Evolutionary conservation across 2,888 invertebrate species (phyloP), one percentile per base, ranked within the genome.

Genomic region (Drosophila maculinotata): DNA sequence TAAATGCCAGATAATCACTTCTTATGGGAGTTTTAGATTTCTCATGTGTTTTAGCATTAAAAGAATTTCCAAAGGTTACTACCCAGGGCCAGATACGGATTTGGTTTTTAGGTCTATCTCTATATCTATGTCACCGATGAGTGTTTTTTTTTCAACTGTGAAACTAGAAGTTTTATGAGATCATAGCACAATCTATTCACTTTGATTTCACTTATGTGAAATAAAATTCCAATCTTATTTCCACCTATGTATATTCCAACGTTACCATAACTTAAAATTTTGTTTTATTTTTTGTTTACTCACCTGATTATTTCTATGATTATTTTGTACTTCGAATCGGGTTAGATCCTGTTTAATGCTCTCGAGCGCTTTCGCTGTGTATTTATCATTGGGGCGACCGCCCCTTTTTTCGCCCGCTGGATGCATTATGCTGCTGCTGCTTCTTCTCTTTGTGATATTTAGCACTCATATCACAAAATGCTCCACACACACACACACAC

Each of bases 341-440:
- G 90, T 91, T 73, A 92, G 87, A 89, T 92, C 92, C 87, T 91
- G 91, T 86, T 91, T 91, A 64, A 92, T 92, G 76, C 89, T 89
- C 89, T 91, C 91, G 77, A 92, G 91, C 79, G 92, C 92, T 82
- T 91, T 90, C 70, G 90, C 90, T 80, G 91, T 91, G 81, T 92
- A 92, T 86, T 91, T 90, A 89, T 90, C 91, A 90, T 91, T 91
- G 90, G 91, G 90, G 86, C 91, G 91, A 89, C 91, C 79, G 76
- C 79, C 91, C 90, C 91, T 91, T 91, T 92, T 92, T 90, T 91
- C 92, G 90, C 91, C 92, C 90, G 91, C 91, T 91, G 91, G 90
- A 91, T 92, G 91, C 92, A 92, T 92, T 83, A 69, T 73, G 73
- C 57, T 79, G 79, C 70, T 72, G 71, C 87, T 80, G 77, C 83